A percentile compares a stretch with the other conserved stretches of the same genome.
Conservation (phyloP, 2,797 vertebrate species). For the Pogoniulus pusillus region DNA sequence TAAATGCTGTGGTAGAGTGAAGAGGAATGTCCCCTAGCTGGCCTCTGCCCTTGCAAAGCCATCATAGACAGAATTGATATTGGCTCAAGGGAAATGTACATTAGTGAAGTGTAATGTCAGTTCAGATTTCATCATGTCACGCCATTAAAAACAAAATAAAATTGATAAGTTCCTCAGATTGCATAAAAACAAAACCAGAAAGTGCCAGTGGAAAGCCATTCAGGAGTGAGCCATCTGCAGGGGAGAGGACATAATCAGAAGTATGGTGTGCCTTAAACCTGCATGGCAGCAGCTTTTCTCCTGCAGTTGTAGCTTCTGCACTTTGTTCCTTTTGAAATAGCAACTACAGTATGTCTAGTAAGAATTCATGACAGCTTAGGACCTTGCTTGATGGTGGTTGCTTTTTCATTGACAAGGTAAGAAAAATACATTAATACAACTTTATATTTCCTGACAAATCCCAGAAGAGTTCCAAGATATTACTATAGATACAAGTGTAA, state of each 20-base stretch:
- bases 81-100: slow-evolving; percentile 38
- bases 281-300: not conserved
- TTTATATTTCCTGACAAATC: slow-evolving; percentile 25
- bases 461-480: slow-evolving; percentile 8
- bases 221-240: not conserved
- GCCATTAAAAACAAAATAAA: not conserved
- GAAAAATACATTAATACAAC: slow-evolving; percentile 53
- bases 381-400: not conserved
- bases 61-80: slow-evolving; percentile 28
- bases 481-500: not conserved
- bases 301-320: slow-evolving; percentile 14
- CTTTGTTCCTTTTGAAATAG: slow-evolving; percentile 15
- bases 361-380: slow-evolving; percentile 35
- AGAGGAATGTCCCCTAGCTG: not conserved
- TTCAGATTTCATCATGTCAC: slow-evolving; percentile 23
- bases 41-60: slow-evolving; percentile 21
- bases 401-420: not conserved
- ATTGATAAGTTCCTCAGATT: slow-evolving; percentile 37
- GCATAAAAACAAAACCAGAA: slow-evolving; percentile 25
- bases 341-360: not conserved
- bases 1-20: not conserved
- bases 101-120: slow-evolving; percentile 52
- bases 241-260: not conserved
- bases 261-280: slow-evolving; percentile 33
- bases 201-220: not conserved